Percentiles rank a stretch among this genome's conserved stretches.
Evolutionary conservation across 2,888 invertebrate species (phyloP).

Genomic region (Trachelus troglodyta): DNA sequence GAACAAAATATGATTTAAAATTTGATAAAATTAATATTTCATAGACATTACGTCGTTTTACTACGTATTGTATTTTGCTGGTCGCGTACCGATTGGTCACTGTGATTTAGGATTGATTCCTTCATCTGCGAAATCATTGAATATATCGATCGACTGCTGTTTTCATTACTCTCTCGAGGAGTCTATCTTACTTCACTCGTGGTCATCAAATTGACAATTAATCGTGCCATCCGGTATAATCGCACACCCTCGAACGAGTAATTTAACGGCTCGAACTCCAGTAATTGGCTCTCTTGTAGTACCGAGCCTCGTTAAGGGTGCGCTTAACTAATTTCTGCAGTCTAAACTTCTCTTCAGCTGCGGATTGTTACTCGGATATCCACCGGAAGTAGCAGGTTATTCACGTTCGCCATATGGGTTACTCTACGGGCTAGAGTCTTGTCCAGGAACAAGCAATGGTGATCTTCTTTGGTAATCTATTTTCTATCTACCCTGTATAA

Average conservation of each 20-base stretch:
- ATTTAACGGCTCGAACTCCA: slow-evolving; percentile 56
- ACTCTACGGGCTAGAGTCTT: neutral
- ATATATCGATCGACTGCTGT: neutral
- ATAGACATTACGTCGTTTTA: neutral
- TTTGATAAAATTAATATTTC: neutral
- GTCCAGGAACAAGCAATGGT: neutral
- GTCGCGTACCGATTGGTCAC: neutral
- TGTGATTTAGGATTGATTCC: neutral
- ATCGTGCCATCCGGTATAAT: slow-evolving; percentile 55
- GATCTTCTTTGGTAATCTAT: neutral
- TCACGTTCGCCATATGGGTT: neutral
- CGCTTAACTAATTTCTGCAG: slow-evolving; percentile 46
- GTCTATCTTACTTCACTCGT: neutral
- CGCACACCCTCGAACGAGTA: slow-evolving; percentile 54
- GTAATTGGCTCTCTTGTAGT: slow-evolving; percentile 51
- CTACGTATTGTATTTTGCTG: neutral
- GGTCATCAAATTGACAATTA: slow-evolving; percentile 43
- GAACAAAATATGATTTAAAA: neutral
- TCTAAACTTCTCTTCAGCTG: slow-evolving; percentile 19
- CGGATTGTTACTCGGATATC: neutral
- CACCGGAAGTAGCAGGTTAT: neutral
- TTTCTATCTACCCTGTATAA: too few species aligned
- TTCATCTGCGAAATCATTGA: neutral
- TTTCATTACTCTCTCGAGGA: neutral
- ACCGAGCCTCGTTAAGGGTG: slow-evolving; percentile 46